phyloP scores from a whole-genome alignment of 2,888 invertebrate genomes.

The Subacronicta megacephala region DNA sequence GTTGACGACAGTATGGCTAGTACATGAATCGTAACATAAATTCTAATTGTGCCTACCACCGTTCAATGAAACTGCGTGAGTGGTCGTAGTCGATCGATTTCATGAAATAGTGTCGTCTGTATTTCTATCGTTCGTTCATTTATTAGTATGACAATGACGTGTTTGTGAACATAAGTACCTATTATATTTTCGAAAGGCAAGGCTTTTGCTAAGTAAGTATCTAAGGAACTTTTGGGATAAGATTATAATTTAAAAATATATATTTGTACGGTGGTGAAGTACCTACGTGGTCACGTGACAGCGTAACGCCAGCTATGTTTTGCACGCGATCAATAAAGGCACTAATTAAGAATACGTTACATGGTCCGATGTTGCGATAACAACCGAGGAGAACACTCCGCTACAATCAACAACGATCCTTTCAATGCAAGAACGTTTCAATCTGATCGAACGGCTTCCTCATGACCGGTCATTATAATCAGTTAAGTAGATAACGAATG shows the following conservation, averaged over 20 bases:
- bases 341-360: constrained; percentile 68
- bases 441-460: constrained; percentile 53
- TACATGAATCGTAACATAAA: constrained; percentile 53
- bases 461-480: constrained; percentile 39
- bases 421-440: constrained; percentile 46
- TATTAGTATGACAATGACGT: constrained; percentile 24
- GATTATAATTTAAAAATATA: constrained; percentile 11
- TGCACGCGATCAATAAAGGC: constrained; percentile 74
- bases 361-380: constrained; percentile 63
- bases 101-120: constrained; percentile 34
- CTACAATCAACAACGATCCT: constrained; percentile 52
- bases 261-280: constrained; percentile 4
- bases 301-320: constrained; percentile 38
- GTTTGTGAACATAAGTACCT: constrained; percentile 11
- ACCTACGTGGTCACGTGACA: constrained; percentile 41
- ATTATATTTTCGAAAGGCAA: neutral
- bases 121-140: constrained; percentile 18
- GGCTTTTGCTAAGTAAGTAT: neutral
- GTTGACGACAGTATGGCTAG: constrained; percentile 38
- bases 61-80: constrained; percentile 49
- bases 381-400: constrained; percentile 43
- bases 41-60: constrained; percentile 54
- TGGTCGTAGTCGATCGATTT: constrained; percentile 52
- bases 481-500: constrained; percentile 58
- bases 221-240: neutral